These are phyloP conservation scores for Oxycera nigricornis DNA, from an alignment of 2,888 invertebrate genomes.

Conservation along the genomic window DNA sequence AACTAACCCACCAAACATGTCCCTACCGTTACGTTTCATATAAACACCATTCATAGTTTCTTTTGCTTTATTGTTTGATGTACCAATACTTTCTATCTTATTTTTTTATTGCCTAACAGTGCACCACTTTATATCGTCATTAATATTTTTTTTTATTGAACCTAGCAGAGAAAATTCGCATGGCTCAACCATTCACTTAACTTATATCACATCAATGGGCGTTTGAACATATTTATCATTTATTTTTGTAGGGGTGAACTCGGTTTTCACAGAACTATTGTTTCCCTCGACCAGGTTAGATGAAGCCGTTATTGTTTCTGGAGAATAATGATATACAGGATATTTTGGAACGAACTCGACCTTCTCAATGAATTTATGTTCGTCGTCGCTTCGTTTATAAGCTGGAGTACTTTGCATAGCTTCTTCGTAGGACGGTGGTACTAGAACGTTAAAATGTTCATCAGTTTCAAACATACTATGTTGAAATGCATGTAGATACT, in stretches of 20 bases:
- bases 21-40: too few relatives aligned
- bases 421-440: constrained; percentile 61
- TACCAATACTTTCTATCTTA: too few relatives aligned
- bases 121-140: too few relatives aligned
- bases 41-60: too few relatives aligned
- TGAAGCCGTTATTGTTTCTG: neutral
- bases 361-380: constrained; percentile 54
- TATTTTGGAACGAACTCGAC: constrained; percentile 60
- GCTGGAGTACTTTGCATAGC: constrained; percentile 55
- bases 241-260: neutral
- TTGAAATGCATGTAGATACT: neutral
- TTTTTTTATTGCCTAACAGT: too few relatives aligned
- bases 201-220: neutral
- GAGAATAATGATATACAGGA: constrained; percentile 56
- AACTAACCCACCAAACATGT: too few relatives aligned
- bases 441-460: constrained; percentile 51
- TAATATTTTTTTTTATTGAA: too few relatives aligned
- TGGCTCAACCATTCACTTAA: too few relatives aligned
- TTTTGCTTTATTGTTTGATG: too few relatives aligned
- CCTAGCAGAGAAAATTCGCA: too few relatives aligned
- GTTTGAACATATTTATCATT: neutral
- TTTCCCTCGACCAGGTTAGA: neutral
- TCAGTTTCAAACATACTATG: neutral
- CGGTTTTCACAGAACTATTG: neutral
- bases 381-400: constrained; percentile 56